Conservation (phyloP, 2,113 vertebrate species). For the Fregetta grallaria region DNA sequence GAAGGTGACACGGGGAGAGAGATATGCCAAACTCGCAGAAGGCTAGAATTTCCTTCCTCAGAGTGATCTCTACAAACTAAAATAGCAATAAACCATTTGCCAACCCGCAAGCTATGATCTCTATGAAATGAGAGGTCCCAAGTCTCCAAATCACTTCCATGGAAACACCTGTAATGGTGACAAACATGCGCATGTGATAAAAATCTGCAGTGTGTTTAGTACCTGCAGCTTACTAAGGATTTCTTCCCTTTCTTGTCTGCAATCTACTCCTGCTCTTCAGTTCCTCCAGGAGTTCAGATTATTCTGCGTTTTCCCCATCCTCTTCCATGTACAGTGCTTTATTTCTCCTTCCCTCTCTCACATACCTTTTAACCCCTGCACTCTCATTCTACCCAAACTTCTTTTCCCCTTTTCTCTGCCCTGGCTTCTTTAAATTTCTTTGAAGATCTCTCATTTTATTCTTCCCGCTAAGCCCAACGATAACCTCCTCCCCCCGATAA, state of each 20-base stretch:
- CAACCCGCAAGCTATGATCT: not conserved
- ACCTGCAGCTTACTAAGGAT: not conserved
- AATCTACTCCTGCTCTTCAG: not conserved
- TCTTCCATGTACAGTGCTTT: not conserved
- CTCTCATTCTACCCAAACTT: not conserved
- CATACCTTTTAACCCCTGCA: not conserved
- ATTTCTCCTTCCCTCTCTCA: not conserved
- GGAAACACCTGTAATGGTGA: not conserved
- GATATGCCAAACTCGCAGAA: not conserved
- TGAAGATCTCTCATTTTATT: not conserved
- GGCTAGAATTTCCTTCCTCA: not conserved
- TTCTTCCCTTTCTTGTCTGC: not conserved
- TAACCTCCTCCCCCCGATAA: not conserved
- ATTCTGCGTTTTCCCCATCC: not conserved
- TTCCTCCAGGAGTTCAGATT: not conserved
- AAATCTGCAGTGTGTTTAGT: not conserved
- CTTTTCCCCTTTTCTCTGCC: not conserved
- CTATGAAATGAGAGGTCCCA: not conserved
- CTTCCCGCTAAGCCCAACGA: not conserved
- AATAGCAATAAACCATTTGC: not conserved
- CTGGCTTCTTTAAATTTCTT: not conserved
- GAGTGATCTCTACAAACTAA: not conserved
- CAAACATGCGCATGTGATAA: fast-evolving
- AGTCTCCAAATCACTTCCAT: not conserved
- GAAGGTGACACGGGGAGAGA: not conserved